These are phyloP conservation scores for Linepithema humile DNA, from an alignment of 1,140 invertebrate species.

Conservation along the genomic window DNA sequence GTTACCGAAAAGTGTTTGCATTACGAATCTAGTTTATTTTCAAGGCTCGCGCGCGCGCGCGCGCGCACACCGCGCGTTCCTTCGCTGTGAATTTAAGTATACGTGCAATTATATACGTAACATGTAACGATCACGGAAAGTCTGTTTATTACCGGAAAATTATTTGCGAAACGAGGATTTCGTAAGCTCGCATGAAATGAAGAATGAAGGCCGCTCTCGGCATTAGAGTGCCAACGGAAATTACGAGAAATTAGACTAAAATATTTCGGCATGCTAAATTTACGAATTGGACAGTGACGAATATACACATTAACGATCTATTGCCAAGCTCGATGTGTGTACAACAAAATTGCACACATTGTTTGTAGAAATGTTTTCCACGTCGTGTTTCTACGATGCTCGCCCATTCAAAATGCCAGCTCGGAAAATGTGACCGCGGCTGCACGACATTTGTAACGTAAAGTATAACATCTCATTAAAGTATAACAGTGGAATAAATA, in stretches of 20 bases:
- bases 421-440: no score
- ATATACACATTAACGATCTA: slow-evolving; percentile 60
- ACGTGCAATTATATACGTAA: background rate
- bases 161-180: slow-evolving; percentile 11
- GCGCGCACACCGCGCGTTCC: no score
- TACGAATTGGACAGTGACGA: slow-evolving; percentile 13
- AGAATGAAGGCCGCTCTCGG: slow-evolving; percentile 59
- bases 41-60: no score
- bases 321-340: slow-evolving; percentile 48
- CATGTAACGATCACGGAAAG: background rate
- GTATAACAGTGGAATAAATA: slow-evolving; percentile 4
- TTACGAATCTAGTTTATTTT: background rate
- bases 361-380: slow-evolving; percentile 15
- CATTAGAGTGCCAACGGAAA: slow-evolving; percentile 62
- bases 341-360: slow-evolving; percentile 7
- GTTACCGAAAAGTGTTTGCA: background rate
- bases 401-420: slow-evolving; percentile 9
- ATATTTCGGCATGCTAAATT: slow-evolving; percentile 59
- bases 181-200: slow-evolving; percentile 14
- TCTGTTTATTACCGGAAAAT: background rate
- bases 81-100: background rate
- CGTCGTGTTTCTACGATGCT: background rate
- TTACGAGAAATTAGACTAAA: slow-evolving; percentile 66
- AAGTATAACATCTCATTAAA: no score
- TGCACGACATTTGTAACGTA: no score